Base-by-base conservation (phyloP, 2,888 invertebrate species). In the Anthoptus insignis region DNA sequence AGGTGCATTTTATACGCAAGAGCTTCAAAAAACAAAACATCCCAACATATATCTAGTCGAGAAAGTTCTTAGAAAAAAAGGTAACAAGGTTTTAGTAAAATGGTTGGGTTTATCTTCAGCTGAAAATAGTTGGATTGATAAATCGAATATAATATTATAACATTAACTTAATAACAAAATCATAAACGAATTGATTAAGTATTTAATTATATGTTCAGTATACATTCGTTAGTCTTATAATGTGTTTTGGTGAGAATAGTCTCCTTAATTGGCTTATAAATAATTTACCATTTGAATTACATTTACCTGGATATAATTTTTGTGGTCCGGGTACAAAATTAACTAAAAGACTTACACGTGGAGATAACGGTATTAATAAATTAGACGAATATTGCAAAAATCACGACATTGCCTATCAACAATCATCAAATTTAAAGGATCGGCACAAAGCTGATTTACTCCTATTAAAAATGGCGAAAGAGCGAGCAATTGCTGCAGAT, bases 371-470 rank as follows among this genome's bases (percentile, higher is more conserved):
- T 45, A 45, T 45, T 13, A 45, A 45, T 13, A 45, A 19, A 45
- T 47, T n/a, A n/a, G n/a, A n/a, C n/a, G n/a, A n/a, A n/a, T n/a
- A n/a, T n/a, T n/a, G n/a, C n/a, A n/a, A n/a, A 47, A n/a, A 47
- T n/a, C 47, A 47, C 47, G 47, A 47, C 11, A 47, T 47, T 47
- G 47, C 47, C 22, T 47, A 47, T 47, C 47, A 50, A 8, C 58
- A 72, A 16, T 61, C 59, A 8, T 45, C 22, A 39, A 50, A 66
- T 67, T 59, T 76, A 59, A 21, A 54, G 14, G 61, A 69, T 49
- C 71, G 83, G 49, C 76, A 83, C 67, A 67, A 71, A 57, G 86
- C 85, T 2, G 85, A 89, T 74, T 68, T 74, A 64, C 27, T 71
- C 21, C 69, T 86, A 11, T 71, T 74, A n/a, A 73, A 81, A 45